Base-by-base conservation (phyloP, 1,140 invertebrate species). In the Tigriopus japonicus region DNA sequence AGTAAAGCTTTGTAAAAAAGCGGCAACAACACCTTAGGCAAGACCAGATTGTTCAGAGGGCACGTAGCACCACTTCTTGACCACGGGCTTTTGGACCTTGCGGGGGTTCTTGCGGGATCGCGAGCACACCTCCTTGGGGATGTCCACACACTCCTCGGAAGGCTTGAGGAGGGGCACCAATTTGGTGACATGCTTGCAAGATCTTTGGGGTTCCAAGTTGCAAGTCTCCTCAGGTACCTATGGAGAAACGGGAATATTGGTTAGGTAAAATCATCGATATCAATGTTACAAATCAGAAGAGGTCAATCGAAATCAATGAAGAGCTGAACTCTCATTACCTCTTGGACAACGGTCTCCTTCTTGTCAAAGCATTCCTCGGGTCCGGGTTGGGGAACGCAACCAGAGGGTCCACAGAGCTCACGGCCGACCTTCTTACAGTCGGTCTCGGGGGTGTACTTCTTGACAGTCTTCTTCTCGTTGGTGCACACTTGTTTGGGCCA, bases 401-500 rank as follows among this genome's bases (percentile, higher is more conserved):
- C 58, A 17, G 58, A 49, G 45, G 58, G 58, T 15, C 42, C 58
- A 19, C 58, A 60, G n/a, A 60, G 17, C 35, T 60, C 15, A 13
- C 58, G n/a, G 42, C 42, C 42, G 19, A 52, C 43, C 42, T 60
- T 60, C 19, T 49, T 60, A 23, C 58, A 60, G 43, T 54, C 19
- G 13, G 59, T 61, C 21, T 56, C 51, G 40, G 59, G 59, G 21
- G 42, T 55, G 59, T 61, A 61, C 49, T 61, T 61, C 28, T 61
- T 61, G 14, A 61, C 51, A 17, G 13, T 54, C 51, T 61, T 54
- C 17, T 49, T 52, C 12, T 19, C 23, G 10, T n/a, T 51, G 19
- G n/a, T 3, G 59, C 59, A 61, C 42, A 56, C 49, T 61, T 61
- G 59, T 19, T 40, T 61, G 49, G 59, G 59, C 59, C 59, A 61